Base-by-base conservation (phyloP, 2,888 invertebrate species). In the Drosophila mercatorum region DNA sequence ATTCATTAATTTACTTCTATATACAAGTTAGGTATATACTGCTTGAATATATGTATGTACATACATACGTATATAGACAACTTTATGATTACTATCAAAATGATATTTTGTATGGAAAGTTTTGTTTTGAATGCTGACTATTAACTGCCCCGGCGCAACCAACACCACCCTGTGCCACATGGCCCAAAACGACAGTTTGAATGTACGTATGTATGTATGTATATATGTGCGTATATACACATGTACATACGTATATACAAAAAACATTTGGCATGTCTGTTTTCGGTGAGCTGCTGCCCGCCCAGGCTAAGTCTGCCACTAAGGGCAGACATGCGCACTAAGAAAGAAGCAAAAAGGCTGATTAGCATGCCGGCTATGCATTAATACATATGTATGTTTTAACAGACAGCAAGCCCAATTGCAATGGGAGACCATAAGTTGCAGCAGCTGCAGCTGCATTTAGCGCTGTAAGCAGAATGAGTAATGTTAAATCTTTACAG, bases 251-350 rank as follows among this genome's bases (percentile, higher is more conserved):
- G 11, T 40, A 34, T 52, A 36, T 43, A 31, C 46, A 22, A 28
- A 28, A 26, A 62, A 22, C 11, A 14, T 34, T 17, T 43, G 49
- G 41, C 17, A 40, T n/a, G 12, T 58, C 28, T 49, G 52, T 58
- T 44, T 44, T 61, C 57, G 46, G 58, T 64, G 75, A 73, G 70
- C 64, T 49, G 28, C 22, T 52, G 44, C 22, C 46, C 46, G 60
- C 40, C 68, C 66, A 72, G 52, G 61, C 60, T 57, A 64, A 63
- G 58, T 57, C 65, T 68, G 60, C 49, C 67, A 55, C 86, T 79
- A 85, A 83, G 81, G 89, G 88, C 90, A 89, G 88, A 85, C 89
- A 82, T 89, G 89, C 89, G 89, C 90, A 87, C 31, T 59, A 28
- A 31, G 12, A 22, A 17, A 43, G 12, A 40, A 60, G 44, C 28